Evolutionary conservation across 2,888 invertebrate species (phyloP), one percentile per base, ranked within the genome.

Genomic region (Dryobota labecula): DNA sequence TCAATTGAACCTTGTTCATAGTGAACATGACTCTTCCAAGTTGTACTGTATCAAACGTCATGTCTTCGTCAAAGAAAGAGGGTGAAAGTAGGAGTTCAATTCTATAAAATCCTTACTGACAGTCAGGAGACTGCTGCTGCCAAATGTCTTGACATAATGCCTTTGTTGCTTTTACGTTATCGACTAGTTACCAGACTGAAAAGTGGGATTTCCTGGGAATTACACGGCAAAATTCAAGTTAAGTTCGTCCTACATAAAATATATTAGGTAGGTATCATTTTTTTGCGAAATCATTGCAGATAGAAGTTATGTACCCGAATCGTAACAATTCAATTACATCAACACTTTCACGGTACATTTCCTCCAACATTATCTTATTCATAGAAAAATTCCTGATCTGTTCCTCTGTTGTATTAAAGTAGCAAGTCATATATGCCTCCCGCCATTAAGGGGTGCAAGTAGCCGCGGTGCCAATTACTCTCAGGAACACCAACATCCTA

Each of bases 401-500:
- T 78, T 76, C 77, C 77, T 65, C 65, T 72, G 64, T 62, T 61
- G 72, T 76, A 82, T 82, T 65, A 84, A 81, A 84, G 68, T 83
- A 69, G 72, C 81, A 86, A 81, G 83, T 82, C 85, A 86, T 78
- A 81, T 77, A 72, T 73, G 70, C 56, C 65, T 80, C 53, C 65
- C 56, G 74, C 79, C 74, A 81, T 72, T 77, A 84, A 76, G 71
- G 86, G 85, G 76, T 63, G 73, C 70, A 67, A 85, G 89, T 86
- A 87, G 88, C 85, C 80, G 79, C 77, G 73, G 76, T 72, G 73
- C 84, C 87, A 89, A 89, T 89, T 88, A 89, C 90, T 89, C 86
- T 87, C 80, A 82, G 84, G 78, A 87, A 88, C 88, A 90, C 88
- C 89, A 83, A 83, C 86, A 86, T 85, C 84, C 86, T 82, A 83